Evolutionary conservation across 1,140 invertebrate genomes (phyloP).

Genomic region (Papilio machaon): DNA sequence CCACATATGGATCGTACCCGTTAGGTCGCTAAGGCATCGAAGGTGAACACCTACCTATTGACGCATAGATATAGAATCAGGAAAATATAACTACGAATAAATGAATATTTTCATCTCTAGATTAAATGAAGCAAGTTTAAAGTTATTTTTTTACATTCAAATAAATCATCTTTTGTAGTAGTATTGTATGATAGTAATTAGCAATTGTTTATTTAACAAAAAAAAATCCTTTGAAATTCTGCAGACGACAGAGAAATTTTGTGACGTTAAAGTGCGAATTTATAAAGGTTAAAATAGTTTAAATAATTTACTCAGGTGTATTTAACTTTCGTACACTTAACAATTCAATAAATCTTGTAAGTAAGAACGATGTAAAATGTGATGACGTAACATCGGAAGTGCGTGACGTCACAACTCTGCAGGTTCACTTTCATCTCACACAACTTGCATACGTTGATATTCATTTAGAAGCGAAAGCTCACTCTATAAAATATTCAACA

Average conservation of each 20-base stretch:
- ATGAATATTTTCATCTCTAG: background rate
- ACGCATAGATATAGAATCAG: background rate
- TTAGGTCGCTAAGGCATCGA: slow-evolving; percentile 19
- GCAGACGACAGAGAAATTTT: too few species aligned
- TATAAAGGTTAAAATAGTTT: too few species aligned
- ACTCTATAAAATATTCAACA: background rate
- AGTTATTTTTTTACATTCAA: too few species aligned
- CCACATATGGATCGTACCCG: slow-evolving; percentile 15
- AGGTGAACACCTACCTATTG: slow-evolving; percentile 2
- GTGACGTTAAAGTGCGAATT: too few species aligned
- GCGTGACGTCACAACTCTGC: slow-evolving; percentile 20
- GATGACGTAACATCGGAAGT: slow-evolving; percentile 24
- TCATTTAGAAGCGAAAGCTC: slow-evolving; percentile 27
- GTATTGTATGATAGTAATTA: too few species aligned
- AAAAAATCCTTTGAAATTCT: too few species aligned
- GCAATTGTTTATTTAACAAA: background rate
- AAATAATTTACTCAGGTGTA: background rate
- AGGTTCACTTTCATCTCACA: slow-evolving; percentile 10
- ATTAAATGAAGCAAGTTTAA: background rate
- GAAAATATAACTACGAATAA: background rate
- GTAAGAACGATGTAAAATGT: background rate
- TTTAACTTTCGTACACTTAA: background rate
- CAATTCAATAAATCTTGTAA: background rate
- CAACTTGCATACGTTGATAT: slow-evolving; percentile 19
- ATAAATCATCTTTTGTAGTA: too few species aligned